phyloP scores from a whole-genome alignment of 2,888 invertebrate genomes.

The Eucriotettix oculatus region DNA sequence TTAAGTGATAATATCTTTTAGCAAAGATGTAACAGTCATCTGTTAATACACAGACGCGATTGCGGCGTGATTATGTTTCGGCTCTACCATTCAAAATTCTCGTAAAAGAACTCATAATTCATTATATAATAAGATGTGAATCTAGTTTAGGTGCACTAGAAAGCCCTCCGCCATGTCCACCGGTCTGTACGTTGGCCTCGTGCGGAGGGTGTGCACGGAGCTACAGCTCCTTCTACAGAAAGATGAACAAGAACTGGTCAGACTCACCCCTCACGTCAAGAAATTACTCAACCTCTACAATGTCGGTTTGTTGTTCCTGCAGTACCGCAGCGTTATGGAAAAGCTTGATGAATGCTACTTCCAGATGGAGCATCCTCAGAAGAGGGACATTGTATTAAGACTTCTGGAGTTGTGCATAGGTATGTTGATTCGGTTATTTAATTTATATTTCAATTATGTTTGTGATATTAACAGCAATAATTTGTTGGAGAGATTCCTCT shows the following conservation, averaged over 20 bases:
- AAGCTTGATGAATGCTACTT: slow-evolving; percentile 42
- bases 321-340: slow-evolving; percentile 35
- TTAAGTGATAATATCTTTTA: too few relatives aligned
- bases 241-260: neutral
- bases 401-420: slow-evolving; percentile 26
- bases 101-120: too few relatives aligned
- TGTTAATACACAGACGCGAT: too few relatives aligned
- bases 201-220: neutral
- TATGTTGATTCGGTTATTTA: neutral
- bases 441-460: too few relatives aligned
- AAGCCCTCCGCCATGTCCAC: neutral
- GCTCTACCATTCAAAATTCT: too few relatives aligned
- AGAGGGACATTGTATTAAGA: slow-evolving; percentile 35
- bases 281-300: neutral
- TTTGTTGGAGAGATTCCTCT: too few relatives aligned
- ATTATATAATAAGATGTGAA: too few relatives aligned
- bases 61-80: too few relatives aligned
- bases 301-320: slow-evolving; percentile 28
- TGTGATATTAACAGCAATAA: too few relatives aligned
- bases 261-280: neutral
- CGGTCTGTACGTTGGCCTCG: neutral
- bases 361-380: slow-evolving; percentile 43
- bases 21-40: too few relatives aligned
- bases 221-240: neutral
- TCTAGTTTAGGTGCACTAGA: too few relatives aligned